phyloP scores from a whole-genome alignment of 2,797 vertebrate genomes.

The Apogon talboti region DNA sequence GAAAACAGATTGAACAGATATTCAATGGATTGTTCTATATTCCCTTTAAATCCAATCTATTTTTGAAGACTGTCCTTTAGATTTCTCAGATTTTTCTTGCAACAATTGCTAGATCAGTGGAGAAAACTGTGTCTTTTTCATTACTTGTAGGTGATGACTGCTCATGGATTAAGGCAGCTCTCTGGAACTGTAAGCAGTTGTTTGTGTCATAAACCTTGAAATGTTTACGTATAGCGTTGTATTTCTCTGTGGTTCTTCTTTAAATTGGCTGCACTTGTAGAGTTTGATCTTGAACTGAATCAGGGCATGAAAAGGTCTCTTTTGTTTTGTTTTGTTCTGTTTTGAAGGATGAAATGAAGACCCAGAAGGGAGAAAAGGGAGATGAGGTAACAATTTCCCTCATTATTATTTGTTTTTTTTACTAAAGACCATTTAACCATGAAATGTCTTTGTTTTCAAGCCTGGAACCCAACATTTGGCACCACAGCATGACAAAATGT shows the following conservation, averaged over 20 bases:
- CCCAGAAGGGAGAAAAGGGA: constrained; percentile 89
- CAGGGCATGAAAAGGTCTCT: constrained; percentile 35
- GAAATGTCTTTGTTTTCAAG: constrained; percentile 30
- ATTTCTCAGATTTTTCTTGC: constrained; percentile 6
- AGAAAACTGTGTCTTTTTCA: constrained; percentile 52
- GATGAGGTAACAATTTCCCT: constrained; percentile 85
- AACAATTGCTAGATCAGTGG: constrained; percentile 22
- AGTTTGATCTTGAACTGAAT: background rate
- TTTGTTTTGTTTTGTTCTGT: constrained; percentile 58
- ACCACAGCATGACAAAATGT: constrained; percentile 10
- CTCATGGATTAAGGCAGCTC: constrained; percentile 84
- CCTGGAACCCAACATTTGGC: constrained; percentile 21
- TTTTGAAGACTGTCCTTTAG: background rate
- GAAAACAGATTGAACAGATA: too few relatives aligned
- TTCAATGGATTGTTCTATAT: background rate
- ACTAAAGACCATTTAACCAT: constrained; percentile 2
- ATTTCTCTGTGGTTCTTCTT: constrained; percentile 16
- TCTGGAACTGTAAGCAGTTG: constrained; percentile 80
- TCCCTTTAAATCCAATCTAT: background rate
- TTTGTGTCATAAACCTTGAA: constrained; percentile 23
- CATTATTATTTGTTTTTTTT: constrained; percentile 16
- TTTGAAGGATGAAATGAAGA: constrained; percentile 72
- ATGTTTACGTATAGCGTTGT: constrained; percentile 16
- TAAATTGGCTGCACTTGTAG: background rate
- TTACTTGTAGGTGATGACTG: constrained; percentile 81